Evolutionary conservation across 2,888 invertebrate genomes (phyloP), one percentile per base, ranked within the genome.

Genomic region (Standfussiana lucernea): DNA sequence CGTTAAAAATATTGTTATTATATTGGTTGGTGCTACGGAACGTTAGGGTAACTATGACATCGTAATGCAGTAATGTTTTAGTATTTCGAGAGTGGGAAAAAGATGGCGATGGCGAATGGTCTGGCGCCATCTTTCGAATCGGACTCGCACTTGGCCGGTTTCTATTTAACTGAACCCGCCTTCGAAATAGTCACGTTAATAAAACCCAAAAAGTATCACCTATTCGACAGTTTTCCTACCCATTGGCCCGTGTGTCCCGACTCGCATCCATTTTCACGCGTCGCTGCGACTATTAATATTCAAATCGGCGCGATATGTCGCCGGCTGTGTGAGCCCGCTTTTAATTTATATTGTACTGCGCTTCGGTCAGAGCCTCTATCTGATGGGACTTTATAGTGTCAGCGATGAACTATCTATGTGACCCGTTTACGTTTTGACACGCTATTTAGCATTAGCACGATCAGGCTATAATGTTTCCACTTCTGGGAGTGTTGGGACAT

Each of bases 221-320:
- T 7, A 62, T 62, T 50, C 3, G 0, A 24, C 24, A 13, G 6
- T 21, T 53, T 64, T 75, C 15, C 32, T 40, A 37, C 37, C 71
- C 53, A 66, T 8, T 13, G 24, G 76, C 7, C 81, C 56, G 83
- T 88, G 75, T 86, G 87, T 88, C 40, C n/a, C 18, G 4, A 28
- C 64, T 40, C 90, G 93, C 93, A 94, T 94, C 95, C 94, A 93
- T 96, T 96, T 96, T 96, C 95, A 96, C 96, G 96, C 94, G 91
- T 88, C 92, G 94, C 91, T 95, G 95, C 91, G 78, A 93, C 95
- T 95, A 96, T 96, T 96, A 96, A 96, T 96, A 96, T 96, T 96
- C 93, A 96, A 96, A 96, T 96, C 95, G 95, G 94, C 92, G 95
- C 95, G 95, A 96, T 96, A 95, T 96, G 96, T 95, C 95, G 93